Percentiles rank a stretch among this genome's conserved stretches.
Evolutionary conservation across 2,113 vertebrate species (phyloP).

Genomic region (Phylloscopus whistleri): DNA sequence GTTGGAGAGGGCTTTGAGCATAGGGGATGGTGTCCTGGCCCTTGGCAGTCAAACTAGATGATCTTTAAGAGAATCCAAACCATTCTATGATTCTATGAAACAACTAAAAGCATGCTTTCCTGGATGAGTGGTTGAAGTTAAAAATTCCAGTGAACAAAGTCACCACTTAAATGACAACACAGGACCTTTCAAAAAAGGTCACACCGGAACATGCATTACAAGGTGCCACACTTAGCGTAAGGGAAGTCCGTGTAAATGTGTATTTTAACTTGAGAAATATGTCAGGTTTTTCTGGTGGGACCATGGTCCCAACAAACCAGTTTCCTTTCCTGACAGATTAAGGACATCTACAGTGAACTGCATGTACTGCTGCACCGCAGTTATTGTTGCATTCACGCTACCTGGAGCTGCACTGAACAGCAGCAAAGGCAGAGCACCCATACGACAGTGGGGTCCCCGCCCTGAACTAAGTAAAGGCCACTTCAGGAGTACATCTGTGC

Average conservation of each 20-base stretch:
- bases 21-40: background rate
- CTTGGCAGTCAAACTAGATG: background rate
- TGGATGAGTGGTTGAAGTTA: background rate
- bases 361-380: accelerated
- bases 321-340: background rate
- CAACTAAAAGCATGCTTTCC: background rate
- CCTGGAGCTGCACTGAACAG: background rate
- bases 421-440: background rate
- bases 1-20: background rate
- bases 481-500: background rate
- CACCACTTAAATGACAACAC: background rate
- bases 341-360: background rate
- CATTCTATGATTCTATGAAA: background rate
- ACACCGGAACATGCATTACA: background rate
- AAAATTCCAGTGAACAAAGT: background rate
- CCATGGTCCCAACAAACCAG: background rate
- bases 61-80: background rate
- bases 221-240: background rate
- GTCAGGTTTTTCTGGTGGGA: background rate
- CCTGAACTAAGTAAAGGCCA: background rate
- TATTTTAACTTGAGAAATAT: background rate
- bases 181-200: background rate
- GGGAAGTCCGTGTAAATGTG: background rate
- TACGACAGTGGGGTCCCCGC: accelerated
- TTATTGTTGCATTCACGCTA: background rate